Base-by-base conservation (phyloP, 2,113 vertebrate genomes). In the Merops nubicus region DNA sequence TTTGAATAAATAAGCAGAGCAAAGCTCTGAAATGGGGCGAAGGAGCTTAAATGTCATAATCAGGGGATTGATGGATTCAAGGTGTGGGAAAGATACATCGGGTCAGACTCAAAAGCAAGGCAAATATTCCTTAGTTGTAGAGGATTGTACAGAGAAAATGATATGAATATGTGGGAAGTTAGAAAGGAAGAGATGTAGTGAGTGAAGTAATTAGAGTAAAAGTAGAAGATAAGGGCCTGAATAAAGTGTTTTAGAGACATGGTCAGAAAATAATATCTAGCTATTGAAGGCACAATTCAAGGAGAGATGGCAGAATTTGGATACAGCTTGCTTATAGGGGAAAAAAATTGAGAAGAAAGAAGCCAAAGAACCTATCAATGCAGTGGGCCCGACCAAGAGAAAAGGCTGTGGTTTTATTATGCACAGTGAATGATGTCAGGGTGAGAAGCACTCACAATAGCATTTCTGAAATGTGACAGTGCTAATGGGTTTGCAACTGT, bases 391-490 rank as follows among this genome's bases (percentile, higher is more conserved):
- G 0, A 54, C 31, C 57, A 91, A 69, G 28, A 89, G 69, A 82
- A 91, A 76, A 72, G 33, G 38, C 78, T 47, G 48, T 65, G 50
- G 50, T 45, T 95, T 94, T 88, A 50, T 95, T 93, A 50, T 29
- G 48, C 11, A 59, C 18, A 16, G 12, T 67, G 68, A 95, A 88
- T 57, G 13, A 85, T 77, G 59, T 94, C 88, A 90, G 43, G 1
- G 1, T 43, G 38, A 95, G 77, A 95, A 45, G 48, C 59, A 74
- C 25, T 95, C 42, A 93, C n/a, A 91, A 54, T 76, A 95, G 42
- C 45, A 36, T 90, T 94, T 88, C 78, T 97, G 51, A 91, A 90
- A 91, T 77, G 64, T 91, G 92, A 80, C 75, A 91, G 59, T 77
- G 20, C 72, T 96, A 83, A 90, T 70, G 68, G 47, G 34, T 88